Evolutionary conservation across 2,797 vertebrate species (phyloP), one percentile per base, ranked within the genome.

Genomic region (Micromesistius poutassou): DNA sequence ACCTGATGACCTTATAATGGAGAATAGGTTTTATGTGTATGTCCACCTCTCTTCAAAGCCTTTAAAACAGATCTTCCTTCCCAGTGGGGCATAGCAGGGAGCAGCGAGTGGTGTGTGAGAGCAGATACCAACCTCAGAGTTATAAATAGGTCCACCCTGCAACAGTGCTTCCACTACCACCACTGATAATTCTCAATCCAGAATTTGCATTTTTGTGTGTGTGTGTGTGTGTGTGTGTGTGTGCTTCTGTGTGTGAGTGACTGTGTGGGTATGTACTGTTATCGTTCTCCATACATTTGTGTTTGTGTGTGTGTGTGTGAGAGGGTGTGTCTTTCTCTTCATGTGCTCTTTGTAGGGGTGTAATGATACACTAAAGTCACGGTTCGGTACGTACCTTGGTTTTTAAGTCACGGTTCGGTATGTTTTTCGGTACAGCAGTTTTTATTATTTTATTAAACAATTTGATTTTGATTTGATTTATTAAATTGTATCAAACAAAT

Each of bases 121-220:
- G 81, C 88, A 88, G 89, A 91, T 91, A 90, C 86, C 85, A 79
- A 81, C 81, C 85, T 78, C 81, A 42, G 82, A 88, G 91, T 89
- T 92, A 91, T 91, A 90, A 93, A 92, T 93, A 92, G 90, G 88
- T 82, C 84, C 87, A 91, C 90, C 84, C 86, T 82, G 75, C 62
- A 81, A 78, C 81, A 83, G 79, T 80, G 81, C 80, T 89, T 89
- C 81, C 84, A 89, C 81, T 72, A 85, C 83, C 76, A 75, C 38
- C 79, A 81, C 78, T 82, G 89, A 90, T 89, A 83, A 85, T 82
- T 84, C 76, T 84, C 75, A 76, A 25, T 3, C 30, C 74, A 72
- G 28, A 76, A 31, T n/a, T 66, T 28, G 77, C 72, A 36, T 4
- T 38, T 73, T 10, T 73, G 62, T 73, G 5, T 42, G 35, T 81